Evolutionary conservation across 2,797 vertebrate species (phyloP), one percentile per base, ranked within the genome.

Genomic region (Cirrhinus molitorella): DNA sequence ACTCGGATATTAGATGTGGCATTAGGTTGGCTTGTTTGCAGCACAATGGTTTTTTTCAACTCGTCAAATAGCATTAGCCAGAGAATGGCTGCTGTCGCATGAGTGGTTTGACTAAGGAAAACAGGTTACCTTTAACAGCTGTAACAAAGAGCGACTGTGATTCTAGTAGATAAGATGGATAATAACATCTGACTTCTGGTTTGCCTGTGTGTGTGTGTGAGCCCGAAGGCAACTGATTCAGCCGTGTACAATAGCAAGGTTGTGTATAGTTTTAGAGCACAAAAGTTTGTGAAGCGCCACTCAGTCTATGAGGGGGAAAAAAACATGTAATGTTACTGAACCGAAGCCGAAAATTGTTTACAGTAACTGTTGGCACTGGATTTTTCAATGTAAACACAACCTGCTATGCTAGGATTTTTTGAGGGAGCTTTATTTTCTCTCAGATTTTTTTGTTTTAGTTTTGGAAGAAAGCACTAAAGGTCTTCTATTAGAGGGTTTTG

Each of bases 291-390:
- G 81, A 81, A 84, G 87, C 59, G 80, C 53, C 89, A 70, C 78
- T 85, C 83, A 75, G 91, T 88, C 89, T 90, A 87, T 87, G 79
- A 70, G 80, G 37, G 6, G 82, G 25, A 85, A 85, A 85, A 91
- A 90, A 92, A 86, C 90, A 92, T 49, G 66, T 85, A 77, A 55
- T 78, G 67, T 80, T 86, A 87, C 80, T 89, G 90, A 92, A 85
- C 80, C 89, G 79, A 76, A 90, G 88, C 83, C 85, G 88, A 88
- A 89, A 79, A 82, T 82, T 90, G 88, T 93, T 91, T 92, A 91
- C 88, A 87, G 90, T 70, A 77, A 83, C 74, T 77, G 49, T 78
- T 78, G 80, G 78, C 80, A 68, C 88, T 80, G 77, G 37, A 66
- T 76, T 21, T n/a, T 49, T 45, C 17, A 83, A 67, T 49, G 51